Evolutionary conservation across 2,888 invertebrate genomes (phyloP), one percentile per base, ranked within the genome.

Genomic region (Anagyrus pseudococci): DNA sequence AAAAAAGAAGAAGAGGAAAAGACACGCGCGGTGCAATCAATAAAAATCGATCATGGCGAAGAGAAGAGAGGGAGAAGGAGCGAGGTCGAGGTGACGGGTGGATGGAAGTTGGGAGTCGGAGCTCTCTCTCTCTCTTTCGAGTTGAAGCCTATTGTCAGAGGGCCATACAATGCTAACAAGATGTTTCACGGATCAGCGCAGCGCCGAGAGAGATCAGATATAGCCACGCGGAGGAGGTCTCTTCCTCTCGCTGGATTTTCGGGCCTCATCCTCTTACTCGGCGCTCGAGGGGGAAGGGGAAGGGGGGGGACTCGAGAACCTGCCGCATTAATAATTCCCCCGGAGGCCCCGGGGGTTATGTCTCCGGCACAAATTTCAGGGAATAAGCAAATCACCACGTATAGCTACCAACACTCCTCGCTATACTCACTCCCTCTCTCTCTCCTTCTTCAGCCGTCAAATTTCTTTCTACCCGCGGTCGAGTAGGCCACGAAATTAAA

Each of bases 111-210:
- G n/a, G n/a, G n/a, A n/a, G n/a, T n/a, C n/a, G n/a, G n/a, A n/a
- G 41, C 58, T 58, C 44, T 17, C 47, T 23, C 26, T 23, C 26
- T 10, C 17, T 4, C 26, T 13, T 50, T 19, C 29, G 25, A 4
- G 49, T 53, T 29, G 44, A 37, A 48, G 58, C 20, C 53, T 46
- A 54, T 65, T 65, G 65, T 65, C 61, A 61, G 49, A 23, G 47
- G n/a, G 49, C 4, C 20, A 44, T 48, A 65, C 62, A 65, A 65
- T 62, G 73, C 73, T 78, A 77, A 77, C 76, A 75, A 77, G 77
- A 77, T 75, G 75, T 77, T 77, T 77, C 76, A 76, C 75, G 76
- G 75, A 77, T 77, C 76, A 74, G 67, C 74, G 68, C 75, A 72
- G 73, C 71, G 73, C 70, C 73, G 67, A 71, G 71, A 68, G n/a